Evolutionary conservation across 2,113 vertebrate species (phyloP).

Genomic region (Orthonyx spaldingii): DNA sequence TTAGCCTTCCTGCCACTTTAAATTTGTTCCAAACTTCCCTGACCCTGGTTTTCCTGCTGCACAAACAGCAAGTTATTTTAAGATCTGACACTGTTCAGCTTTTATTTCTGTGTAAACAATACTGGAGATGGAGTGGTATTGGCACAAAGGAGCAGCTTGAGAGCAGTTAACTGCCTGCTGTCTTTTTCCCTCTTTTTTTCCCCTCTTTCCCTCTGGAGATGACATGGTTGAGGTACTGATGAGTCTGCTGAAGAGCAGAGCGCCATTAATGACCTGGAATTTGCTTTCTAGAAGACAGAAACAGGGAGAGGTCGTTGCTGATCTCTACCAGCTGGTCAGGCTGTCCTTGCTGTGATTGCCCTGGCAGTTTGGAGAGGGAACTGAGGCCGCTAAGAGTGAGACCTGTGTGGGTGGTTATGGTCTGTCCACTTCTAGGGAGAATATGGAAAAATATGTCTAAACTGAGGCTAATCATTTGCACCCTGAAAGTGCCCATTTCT

Average conservation of each 20-base stretch:
- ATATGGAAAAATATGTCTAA: neutral
- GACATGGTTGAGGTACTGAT: neutral
- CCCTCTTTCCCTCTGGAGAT: neutral
- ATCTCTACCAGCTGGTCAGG: neutral
- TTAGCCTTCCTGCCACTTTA: constrained; percentile 34
- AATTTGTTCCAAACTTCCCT: constrained; percentile 49
- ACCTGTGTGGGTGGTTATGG: neutral
- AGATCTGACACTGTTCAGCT: constrained; percentile 45
- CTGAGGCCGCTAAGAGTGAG: neutral
- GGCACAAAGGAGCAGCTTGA: constrained; percentile 36
- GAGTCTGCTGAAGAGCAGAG: neutral
- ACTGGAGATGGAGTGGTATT: constrained; percentile 43
- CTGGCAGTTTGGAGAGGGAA: neutral
- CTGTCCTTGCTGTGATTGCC: neutral
- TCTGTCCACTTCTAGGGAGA: neutral
- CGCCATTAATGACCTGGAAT: neutral
- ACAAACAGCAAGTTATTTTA: constrained; percentile 64
- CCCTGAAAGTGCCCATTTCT: neutral
- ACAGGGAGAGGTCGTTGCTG: neutral
- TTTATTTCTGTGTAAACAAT: constrained; percentile 57
- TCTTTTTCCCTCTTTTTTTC: neutral
- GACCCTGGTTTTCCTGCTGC: constrained; percentile 53
- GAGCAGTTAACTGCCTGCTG: constrained; percentile 2
- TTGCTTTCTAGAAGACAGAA: neutral
- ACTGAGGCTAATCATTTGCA: neutral